Conservation (phyloP, 1,140 invertebrate genomes). For the Calliopsis andreniformis region DNA sequence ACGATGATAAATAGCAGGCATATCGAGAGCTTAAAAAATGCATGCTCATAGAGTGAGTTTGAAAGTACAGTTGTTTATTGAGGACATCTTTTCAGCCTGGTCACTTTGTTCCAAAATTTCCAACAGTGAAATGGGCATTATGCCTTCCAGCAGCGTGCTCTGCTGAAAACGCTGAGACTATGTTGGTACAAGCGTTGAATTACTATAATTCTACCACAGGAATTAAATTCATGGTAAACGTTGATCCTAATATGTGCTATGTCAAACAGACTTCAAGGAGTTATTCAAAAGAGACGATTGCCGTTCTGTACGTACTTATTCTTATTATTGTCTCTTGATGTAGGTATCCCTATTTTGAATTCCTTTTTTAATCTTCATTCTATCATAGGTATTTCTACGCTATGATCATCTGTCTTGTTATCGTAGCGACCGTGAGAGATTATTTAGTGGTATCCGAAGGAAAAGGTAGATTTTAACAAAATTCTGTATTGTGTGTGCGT, state of each 20-base stretch:
- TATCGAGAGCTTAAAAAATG: neutral
- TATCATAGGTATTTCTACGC: conserved; percentile 77
- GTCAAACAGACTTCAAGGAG: conserved; percentile 76
- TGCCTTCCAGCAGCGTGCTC: conserved; percentile 85
- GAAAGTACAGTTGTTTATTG: too few relatives aligned
- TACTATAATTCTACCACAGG: conserved; percentile 83
- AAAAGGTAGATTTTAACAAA: conserved; percentile 66
- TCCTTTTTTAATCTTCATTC: neutral
- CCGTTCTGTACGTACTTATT: conserved; percentile 73
- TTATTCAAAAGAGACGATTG: conserved; percentile 78
- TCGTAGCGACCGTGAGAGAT: conserved; percentile 76
- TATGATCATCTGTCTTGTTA: conserved; percentile 74
- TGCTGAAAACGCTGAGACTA: conserved; percentile 82
- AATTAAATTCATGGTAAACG: conserved; percentile 82
- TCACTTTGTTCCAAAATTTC: conserved; percentile 87
- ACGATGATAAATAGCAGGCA: neutral
- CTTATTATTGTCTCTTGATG: neutral
- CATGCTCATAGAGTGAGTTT: neutral
- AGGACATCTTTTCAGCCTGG: conserved; percentile 81
- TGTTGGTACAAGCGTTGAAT: conserved; percentile 82
- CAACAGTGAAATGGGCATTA: conserved; percentile 86
- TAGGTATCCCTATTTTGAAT: neutral
- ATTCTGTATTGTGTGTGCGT: neutral
- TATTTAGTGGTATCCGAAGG: conserved; percentile 68
- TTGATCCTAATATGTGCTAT: conserved; percentile 84